Base-by-base conservation (phyloP, 2,113 vertebrate species). In the Cnemophilus loriae region DNA sequence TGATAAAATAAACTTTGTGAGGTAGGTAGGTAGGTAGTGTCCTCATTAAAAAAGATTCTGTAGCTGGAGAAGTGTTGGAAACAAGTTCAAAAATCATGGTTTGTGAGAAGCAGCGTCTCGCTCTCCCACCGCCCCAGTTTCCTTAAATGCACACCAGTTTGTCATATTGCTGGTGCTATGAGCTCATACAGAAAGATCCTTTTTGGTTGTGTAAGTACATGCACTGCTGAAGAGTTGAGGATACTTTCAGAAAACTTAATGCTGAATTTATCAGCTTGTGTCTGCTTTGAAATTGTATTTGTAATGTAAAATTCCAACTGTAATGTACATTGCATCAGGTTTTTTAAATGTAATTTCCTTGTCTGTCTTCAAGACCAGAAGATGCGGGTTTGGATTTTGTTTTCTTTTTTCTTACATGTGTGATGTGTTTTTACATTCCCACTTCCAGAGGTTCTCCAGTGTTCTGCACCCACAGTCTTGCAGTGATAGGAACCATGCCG, bases 401-500 rank as follows among this genome's bases (percentile, higher is more conserved):
- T 39, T 28, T 53, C n/a, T 64, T 37, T 81, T 32, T 49, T 7
- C 35, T 71, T 49, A 8, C 6, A 23, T 32, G 13, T 46, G 1
- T 56, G 61, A 7, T 49, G 26, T 5, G 18, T 68, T 73, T 82
- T 84, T 82, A 47, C 16, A 7, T 73, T 85, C 33, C 44, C 16
- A 5, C 57, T 90, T 65, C 1, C 23, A 64, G 5, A 30, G 65
- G 37, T 61, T 79, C 39, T 81, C 42, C 82, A 47, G 1, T 7
- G 27, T 63, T 73, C 39, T 81, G 64, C 17, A 59, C 39, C 14
- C 50, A 15, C 20, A 0, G 0, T 22, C 6, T 39, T 82, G 81
- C 68, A 69, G n/a, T 0, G 3, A 11, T 12, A 21, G 42, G 47
- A n/a, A 12, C 21, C 0, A 0, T 53, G 50, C 18, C 0, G 0